Conservation (phyloP, 30 jellyfish, hydroid and myxozoan genomes). For the Cassiopea xamachana region DNA sequence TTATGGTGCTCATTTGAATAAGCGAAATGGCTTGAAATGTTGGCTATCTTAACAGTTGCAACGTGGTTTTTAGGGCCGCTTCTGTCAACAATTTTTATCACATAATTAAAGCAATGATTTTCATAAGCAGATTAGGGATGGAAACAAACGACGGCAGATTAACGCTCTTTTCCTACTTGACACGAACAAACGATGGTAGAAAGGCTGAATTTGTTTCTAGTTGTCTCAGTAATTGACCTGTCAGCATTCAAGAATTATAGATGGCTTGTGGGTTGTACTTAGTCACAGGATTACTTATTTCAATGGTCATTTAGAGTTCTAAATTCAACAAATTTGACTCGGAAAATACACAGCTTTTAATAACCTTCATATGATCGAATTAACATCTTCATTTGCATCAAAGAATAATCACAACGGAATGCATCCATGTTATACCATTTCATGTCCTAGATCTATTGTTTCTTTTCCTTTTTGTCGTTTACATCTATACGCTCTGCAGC, state of each 20-base stretch:
- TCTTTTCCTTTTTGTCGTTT: neutral
- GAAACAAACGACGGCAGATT: conserved; percentile 68
- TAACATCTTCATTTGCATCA: neutral
- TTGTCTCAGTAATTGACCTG: conserved; percentile 48
- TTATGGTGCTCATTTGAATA: conserved; percentile 42
- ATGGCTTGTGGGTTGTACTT: conserved; percentile 45
- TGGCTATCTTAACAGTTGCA: conserved; percentile 44
- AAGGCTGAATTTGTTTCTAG: conserved; percentile 2
- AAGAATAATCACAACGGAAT: neutral
- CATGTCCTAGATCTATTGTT: no score
- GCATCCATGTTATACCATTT: no score
- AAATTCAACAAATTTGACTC: neutral
- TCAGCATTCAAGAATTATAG: conserved; percentile 24
- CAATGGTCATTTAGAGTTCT: conserved; percentile 15
- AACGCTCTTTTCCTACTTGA: conserved; percentile 49
- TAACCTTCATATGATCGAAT: conserved; percentile 15
- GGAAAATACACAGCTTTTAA: conserved; percentile 1
- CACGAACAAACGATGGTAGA: conserved; percentile 38
- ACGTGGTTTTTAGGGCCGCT: conserved; percentile 31
- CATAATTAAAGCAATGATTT: conserved; percentile 74
- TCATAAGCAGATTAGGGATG: conserved; percentile 55
- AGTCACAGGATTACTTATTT: conserved; percentile 17
- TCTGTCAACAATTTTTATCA: conserved; percentile 78
- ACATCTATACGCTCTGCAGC: neutral
- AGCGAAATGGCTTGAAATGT: conserved; percentile 56